Conservation (phyloP, 2,888 invertebrate genomes). For the Acanthosepion pharaonis region DNA sequence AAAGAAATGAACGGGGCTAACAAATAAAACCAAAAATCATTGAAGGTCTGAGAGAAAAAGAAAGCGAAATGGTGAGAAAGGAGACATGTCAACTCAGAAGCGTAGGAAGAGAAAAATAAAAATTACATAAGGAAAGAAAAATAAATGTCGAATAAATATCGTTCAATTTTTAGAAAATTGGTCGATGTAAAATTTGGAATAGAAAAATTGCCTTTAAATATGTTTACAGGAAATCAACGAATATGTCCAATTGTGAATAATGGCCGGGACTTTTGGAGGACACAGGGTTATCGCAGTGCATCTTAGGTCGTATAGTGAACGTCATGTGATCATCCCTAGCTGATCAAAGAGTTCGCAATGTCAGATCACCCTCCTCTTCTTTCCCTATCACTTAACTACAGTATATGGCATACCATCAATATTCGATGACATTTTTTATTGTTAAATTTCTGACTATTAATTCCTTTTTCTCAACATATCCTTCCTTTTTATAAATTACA, state of each 20-base stretch:
- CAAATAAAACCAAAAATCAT: too few relatives aligned
- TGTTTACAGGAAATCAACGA: conserved; percentile 10
- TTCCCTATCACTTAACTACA: background rate
- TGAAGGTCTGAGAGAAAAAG: too few relatives aligned
- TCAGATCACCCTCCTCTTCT: background rate
- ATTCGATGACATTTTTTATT: background rate
- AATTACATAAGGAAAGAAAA: background rate
- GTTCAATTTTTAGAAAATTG: conserved; percentile 33
- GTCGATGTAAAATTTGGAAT: conserved; percentile 33
- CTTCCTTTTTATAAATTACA: too few relatives aligned
- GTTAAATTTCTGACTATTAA: too few relatives aligned
- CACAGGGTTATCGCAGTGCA: conserved; percentile 13
- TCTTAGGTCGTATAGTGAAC: conserved; percentile 8
- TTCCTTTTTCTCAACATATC: too few relatives aligned
- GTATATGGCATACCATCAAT: background rate
- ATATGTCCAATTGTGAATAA: conserved; percentile 33
- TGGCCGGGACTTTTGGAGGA: background rate
- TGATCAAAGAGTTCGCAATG: conserved; percentile 22
- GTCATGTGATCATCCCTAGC: background rate
- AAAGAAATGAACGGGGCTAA: too few relatives aligned
- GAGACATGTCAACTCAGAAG: too few relatives aligned
- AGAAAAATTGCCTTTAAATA: conserved; percentile 21
- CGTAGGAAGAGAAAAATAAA: background rate
- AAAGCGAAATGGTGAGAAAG: too few relatives aligned
- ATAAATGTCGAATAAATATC: background rate